Evolutionary conservation across 92 coral and sea anemone species (phyloP).

Genomic region (Palythoa grandiflora): DNA sequence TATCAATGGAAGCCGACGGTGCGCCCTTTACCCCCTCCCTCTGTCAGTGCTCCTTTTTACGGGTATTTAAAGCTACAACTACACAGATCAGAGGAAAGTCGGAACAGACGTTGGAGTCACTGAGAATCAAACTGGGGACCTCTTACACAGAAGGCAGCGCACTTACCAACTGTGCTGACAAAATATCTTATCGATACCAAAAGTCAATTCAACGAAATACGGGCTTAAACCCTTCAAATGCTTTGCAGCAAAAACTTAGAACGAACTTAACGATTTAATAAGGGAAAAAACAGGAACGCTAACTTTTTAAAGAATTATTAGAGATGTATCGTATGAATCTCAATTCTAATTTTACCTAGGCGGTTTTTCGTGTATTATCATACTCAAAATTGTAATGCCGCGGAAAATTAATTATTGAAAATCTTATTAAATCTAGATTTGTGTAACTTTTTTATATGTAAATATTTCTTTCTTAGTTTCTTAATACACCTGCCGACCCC

Average conservation of each 20-base stretch:
- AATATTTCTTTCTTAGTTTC: neutral
- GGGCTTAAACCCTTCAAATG: constrained; percentile 48
- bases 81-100: too few relatives aligned
- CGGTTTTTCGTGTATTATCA: neutral
- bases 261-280: constrained; percentile 31
- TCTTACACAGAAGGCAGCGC: too few relatives aligned
- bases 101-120: too few relatives aligned
- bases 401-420: neutral
- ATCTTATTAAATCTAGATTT: neutral
- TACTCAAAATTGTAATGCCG: neutral
- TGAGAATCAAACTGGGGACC: too few relatives aligned
- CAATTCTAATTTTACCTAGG: neutral
- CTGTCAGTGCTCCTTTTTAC: too few relatives aligned
- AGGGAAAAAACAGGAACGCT: constrained; percentile 19
- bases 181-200: constrained; percentile 38
- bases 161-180: too few relatives aligned
- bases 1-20: too few relatives aligned
- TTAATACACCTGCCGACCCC: neutral
- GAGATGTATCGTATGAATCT: neutral
- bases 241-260: constrained; percentile 58
- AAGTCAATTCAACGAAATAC: constrained; percentile 49
- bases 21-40: too few relatives aligned
- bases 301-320: constrained; percentile 6
- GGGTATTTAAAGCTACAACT: too few relatives aligned
- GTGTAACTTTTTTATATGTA: constrained; percentile 6